Conservation (phyloP, 2,888 invertebrate species). For the Drosophila macrothrix region DNA sequence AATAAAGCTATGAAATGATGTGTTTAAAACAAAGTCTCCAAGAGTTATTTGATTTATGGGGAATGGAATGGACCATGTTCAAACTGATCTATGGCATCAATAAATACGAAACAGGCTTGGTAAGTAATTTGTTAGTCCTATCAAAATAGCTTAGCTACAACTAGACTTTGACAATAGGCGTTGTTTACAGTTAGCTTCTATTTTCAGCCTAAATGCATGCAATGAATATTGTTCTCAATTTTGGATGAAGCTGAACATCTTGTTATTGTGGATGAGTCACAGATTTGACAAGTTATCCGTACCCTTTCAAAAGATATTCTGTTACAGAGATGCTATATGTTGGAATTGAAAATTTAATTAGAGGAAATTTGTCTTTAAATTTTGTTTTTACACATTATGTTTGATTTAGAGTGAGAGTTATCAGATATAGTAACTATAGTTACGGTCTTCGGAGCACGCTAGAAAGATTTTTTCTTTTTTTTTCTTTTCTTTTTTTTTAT, state of each 20-base stretch:
- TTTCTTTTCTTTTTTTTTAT: no score
- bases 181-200: background rate
- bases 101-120: background rate
- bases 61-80: background rate
- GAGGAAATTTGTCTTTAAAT: background rate
- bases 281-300: background rate
- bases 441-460: background rate
- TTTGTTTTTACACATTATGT: background rate
- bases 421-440: background rate
- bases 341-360: background rate
- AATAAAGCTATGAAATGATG: slow-evolving; percentile 80
- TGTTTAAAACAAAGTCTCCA: slow-evolving; percentile 59
- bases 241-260: background rate
- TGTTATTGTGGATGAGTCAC: background rate
- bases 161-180: background rate
- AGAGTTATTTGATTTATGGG: background rate
- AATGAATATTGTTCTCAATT: background rate
- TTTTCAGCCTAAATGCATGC: background rate
- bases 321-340: background rate
- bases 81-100: background rate
- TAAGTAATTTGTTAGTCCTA: background rate
- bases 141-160: background rate
- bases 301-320: background rate
- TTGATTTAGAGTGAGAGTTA: background rate
- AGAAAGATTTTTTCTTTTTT: background rate